A percentile compares a stretch with the other conserved stretches of the same genome.
phyloP scores from a whole-genome alignment of 2,888 invertebrate genomes.

The Ophonus ardosiacus region DNA sequence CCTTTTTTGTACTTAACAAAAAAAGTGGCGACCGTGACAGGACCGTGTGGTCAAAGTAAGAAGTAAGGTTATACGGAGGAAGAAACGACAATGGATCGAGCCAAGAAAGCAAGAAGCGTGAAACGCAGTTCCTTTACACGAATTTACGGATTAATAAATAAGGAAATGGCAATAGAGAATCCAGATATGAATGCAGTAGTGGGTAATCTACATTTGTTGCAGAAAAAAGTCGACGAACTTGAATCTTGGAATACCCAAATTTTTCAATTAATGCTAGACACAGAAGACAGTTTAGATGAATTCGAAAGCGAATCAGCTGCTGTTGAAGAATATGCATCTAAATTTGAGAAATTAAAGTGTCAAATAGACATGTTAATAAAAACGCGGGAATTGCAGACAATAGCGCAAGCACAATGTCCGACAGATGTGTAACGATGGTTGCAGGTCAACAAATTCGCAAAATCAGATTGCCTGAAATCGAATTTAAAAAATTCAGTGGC shows the following conservation, averaged over 20 bases:
- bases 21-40: no score
- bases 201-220: no score
- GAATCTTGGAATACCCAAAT: background rate
- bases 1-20: no score
- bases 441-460: background rate
- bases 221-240: background rate
- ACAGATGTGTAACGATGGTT: background rate
- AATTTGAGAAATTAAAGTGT: conserved; percentile 15
- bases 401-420: background rate
- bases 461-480: conserved; percentile 23
- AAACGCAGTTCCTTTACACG: conserved; percentile 1
- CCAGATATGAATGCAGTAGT: background rate
- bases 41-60: no score
- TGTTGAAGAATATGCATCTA: no score
- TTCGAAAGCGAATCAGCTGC: background rate
- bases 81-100: conserved; percentile 8
- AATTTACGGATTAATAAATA: conserved; percentile 7
- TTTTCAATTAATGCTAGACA: background rate
- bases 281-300: background rate
- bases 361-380: background rate
- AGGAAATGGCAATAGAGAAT: background rate
- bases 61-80: no score
- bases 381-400: background rate
- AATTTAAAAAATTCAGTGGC: conserved; percentile 49
- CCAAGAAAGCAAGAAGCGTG: conserved; percentile 2